Evolutionary conservation across 2,888 invertebrate species (phyloP), one percentile per base, ranked within the genome.

Genomic region (Atethmia centrago): DNA sequence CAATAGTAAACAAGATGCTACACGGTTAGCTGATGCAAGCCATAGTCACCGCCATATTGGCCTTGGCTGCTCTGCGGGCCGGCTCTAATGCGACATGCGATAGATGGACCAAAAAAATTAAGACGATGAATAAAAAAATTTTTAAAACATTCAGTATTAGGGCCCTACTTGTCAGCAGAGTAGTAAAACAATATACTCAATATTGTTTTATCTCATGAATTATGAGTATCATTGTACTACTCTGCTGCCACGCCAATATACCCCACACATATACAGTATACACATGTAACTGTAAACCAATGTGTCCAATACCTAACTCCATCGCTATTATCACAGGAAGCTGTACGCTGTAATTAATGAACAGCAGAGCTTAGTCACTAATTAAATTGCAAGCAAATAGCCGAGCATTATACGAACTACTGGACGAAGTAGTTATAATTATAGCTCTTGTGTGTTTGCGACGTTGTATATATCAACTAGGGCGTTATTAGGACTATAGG

Each of bases 361-460:
- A 88, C 84, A 82, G 78, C 79, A 74, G 69, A 71, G 86, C 85
- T 87, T 84, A 83, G 84, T 80, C 87, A 86, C 80, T 91, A 88
- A 91, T 92, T 91, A 90, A 86, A 88, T 85, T 87, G 88, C 86
- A 85, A 81, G 79, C 87, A 89, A 90, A 91, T 90, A 87, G 86
- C 84, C 66, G 80, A 69, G 80, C 84, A 85, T 85, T 83, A 86
- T 69, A 75, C 68, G 70, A 69, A 79, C 69, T 73, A 53, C 77
- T 62, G 83, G 80, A 85, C 80, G 71, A 75, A 79, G 80, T 79
- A 75, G 82, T 82, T 80, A 77, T 84, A 82, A 78, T 80, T 82
- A 77, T 61, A 71, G 61, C 56, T 49, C 61, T 79, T 77, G 55
- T 82, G 66, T 87, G 67, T 70, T 70, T 75, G 76, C 40, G 67